Evolutionary conservation across 2,797 vertebrate species (phyloP).

Genomic region (Thamnophis elegans): DNA sequence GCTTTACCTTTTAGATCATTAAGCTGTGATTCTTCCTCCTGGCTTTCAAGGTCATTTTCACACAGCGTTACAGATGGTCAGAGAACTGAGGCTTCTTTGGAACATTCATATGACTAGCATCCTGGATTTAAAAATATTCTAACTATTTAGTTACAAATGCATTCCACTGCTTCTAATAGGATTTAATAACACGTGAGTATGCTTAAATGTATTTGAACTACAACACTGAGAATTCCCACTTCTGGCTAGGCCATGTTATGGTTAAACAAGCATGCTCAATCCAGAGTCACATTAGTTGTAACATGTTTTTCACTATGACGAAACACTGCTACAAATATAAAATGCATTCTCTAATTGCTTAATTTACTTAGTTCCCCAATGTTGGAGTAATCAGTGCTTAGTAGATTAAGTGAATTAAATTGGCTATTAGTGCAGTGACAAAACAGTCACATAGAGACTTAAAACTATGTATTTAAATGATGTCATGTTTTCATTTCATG

Average conservation of each 20-base stretch:
- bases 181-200: neutral
- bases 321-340: neutral
- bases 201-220: neutral
- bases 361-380: neutral
- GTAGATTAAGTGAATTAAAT: conserved; percentile 5
- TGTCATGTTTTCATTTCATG: neutral
- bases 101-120: neutral
- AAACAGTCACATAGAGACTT: neutral
- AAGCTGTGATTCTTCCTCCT: neutral
- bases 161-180: neutral
- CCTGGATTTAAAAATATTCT: neutral
- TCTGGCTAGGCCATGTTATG: neutral
- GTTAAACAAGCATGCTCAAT: neutral
- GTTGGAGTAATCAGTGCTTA: neutral
- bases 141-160: neutral
- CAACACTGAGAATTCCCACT: neutral
- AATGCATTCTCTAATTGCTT: neutral
- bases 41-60: neutral
- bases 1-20: neutral
- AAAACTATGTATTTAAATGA: neutral
- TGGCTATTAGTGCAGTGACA: neutral
- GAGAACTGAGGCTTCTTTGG: neutral
- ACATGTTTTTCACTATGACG: neutral
- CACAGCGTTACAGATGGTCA: neutral
- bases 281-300: neutral